phyloP scores from a whole-genome alignment of 2,888 invertebrate species.

The Furcula furcula region DNA sequence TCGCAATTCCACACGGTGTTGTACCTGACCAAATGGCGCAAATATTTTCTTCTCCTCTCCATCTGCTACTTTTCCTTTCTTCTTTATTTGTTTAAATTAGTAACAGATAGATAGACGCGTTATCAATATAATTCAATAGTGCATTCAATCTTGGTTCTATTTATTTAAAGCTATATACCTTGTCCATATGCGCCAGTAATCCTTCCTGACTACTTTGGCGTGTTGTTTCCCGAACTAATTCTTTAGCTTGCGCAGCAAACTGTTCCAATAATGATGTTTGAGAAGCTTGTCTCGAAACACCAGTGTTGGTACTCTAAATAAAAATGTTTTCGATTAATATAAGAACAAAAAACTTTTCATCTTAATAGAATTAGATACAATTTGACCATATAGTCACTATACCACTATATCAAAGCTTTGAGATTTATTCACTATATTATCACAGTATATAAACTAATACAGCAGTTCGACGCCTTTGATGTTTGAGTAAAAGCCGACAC shows the following conservation, averaged over 20 bases:
- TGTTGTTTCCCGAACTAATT: constrained; percentile 92
- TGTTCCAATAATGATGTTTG: constrained; percentile 94
- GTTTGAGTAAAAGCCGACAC: no score
- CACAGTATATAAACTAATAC: no score
- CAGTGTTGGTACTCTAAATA: constrained; percentile 55
- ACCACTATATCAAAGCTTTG: no score
- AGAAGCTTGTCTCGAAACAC: constrained; percentile 87
- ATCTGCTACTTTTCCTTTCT: constrained; percentile 90
- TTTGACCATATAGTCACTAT: no score
- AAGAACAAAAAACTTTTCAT: no score
- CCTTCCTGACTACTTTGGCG: constrained; percentile 95
- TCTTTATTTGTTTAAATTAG: constrained; percentile 53
- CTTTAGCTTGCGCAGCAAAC: constrained; percentile 93
- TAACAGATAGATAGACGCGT: constrained; percentile 16
- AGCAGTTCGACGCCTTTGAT: no score
- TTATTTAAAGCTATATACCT: no score
- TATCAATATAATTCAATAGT: no score
- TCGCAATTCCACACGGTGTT: constrained; percentile 25
- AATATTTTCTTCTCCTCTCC: constrained; percentile 88
- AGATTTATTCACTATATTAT: no score
- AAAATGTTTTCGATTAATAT: neutral
- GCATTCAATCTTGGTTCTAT: no score
- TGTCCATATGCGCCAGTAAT: constrained; percentile 93
- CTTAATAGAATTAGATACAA: no score
- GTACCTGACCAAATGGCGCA: constrained; percentile 92